Evolutionary conservation across 2,888 invertebrate species (phyloP).

Genomic region (Epicampocera succincta): DNA sequence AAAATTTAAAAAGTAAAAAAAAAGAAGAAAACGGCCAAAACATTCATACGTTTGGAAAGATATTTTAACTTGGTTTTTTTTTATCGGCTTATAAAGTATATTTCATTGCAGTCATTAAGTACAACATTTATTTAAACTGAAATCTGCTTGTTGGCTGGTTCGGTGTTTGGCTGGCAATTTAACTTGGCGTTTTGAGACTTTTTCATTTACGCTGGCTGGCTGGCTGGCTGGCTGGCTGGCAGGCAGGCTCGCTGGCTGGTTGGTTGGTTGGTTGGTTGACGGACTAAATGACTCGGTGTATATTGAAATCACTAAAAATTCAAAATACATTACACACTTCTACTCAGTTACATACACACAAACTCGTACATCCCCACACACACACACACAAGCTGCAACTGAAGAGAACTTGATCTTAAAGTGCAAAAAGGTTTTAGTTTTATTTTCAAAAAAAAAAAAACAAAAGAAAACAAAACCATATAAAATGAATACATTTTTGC

Average conservation of each 20-base stretch:
- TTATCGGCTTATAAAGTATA: conserved; percentile 71
- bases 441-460: conserved; percentile 6
- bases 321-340: conserved; percentile 50
- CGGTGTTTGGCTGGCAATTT: conserved; percentile 15
- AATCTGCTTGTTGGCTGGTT: conserved; percentile 56
- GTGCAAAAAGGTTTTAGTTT: conserved; percentile 49
- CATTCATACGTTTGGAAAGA: conserved; percentile 53
- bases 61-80: conserved; percentile 56
- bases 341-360: conserved; percentile 7
- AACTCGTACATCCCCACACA: background rate
- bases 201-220: conserved; percentile 18
- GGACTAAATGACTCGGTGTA: conserved; percentile 49
- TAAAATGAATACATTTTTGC: conserved; percentile 42
- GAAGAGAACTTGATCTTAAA: conserved; percentile 58
- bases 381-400: conserved; percentile 38
- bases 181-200: conserved; percentile 36
- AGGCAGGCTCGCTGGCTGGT: background rate
- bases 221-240: background rate
- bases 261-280: conserved; percentile 44
- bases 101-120: conserved; percentile 73
- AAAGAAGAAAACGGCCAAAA: background rate
- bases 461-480: conserved; percentile 1
- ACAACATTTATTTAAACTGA: conserved; percentile 70
- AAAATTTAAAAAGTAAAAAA: conserved; percentile 41
- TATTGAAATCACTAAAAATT: conserved; percentile 50